Base-by-base conservation (phyloP, 2,797 vertebrate genomes). In the Phalloptychus januarius region DNA sequence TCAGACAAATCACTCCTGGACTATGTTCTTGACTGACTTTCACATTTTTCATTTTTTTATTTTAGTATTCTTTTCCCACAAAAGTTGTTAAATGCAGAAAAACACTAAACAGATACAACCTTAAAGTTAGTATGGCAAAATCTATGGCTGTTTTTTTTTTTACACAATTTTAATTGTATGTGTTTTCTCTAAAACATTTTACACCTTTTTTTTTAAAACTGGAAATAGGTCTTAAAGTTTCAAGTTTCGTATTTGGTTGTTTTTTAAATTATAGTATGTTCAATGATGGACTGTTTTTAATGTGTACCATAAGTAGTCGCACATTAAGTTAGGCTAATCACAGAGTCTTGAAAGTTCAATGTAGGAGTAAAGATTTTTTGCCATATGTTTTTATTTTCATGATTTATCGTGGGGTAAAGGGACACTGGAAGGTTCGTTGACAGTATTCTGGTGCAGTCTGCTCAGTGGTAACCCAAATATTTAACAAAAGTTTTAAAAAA, bases 391-490 rank as follows among this genome's bases (percentile, higher is more conserved):
- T 38, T 52, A 72, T 52, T 52, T 38, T 15, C 4, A 31, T 71
- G 6, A 28, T 45, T 38, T 71, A 45, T 71, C 3, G 18, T 33
- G 63, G 63, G 20, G 63, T 11, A 40, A 25, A 67, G 42, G 5
- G 38, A 44, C 23, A 67, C 38, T 42, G 63, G 5, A 52, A 36
- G 18, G 5, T 50, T 13, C 5, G 1, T n/a, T 72, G 50, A 56
- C 7, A 12, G 40, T 58, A 31, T 58, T 58, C 38, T 44, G 18
- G 18, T 74, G 52, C 40, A 45, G 81, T 86, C 85, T 86, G 83
- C 71, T 91, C 81, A 79, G 73, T 79, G 77, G 84, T 88, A 88
- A 86, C 74, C 73, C 71, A 80, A 79, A 82, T 61, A 83, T 40
- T 72, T 82, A 73, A 6, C 78, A 78, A 69, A 74, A 52, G n/a